These are phyloP conservation scores for Calameuta filiformis DNA, from an alignment of 2,888 invertebrate genomes.

Conservation along the genomic window DNA sequence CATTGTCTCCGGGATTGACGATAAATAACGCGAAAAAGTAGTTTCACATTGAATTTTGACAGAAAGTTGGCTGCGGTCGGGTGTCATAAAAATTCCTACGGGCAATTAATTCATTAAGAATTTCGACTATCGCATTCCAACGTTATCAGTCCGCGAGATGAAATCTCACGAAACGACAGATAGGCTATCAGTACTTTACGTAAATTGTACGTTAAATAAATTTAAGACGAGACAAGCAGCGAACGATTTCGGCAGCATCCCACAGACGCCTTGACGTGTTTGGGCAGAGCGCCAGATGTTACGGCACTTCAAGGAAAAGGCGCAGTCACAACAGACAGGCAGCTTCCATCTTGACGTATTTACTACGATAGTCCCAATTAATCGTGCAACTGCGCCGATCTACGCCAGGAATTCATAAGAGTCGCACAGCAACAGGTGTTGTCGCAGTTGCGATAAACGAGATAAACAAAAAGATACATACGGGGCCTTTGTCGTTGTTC, in stretches of 20 bases:
- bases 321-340: not conserved
- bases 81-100: too few relatives aligned
- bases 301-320: not conserved
- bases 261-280: slow-evolving; percentile 3
- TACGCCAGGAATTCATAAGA: not conserved
- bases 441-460: not conserved
- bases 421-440: not conserved
- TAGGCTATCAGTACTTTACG: not conserved
- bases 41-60: not conserved
- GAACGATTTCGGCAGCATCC: not conserved
- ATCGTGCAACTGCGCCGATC: too few relatives aligned
- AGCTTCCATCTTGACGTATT: not conserved
- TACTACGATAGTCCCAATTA: not conserved
- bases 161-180: not conserved
- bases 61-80: not conserved
- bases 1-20: not conserved
- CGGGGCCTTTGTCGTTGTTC: not conserved
- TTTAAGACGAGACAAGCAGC: not conserved
- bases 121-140: not conserved
- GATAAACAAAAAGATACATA: not conserved
- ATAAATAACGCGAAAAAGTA: not conserved
- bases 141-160: not conserved
- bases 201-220: not conserved
- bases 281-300: not conserved
- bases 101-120: not conserved